Evolutionary conservation across 2,888 invertebrate genomes (phyloP), one percentile per base, ranked within the genome.

Genomic region (Leptopterna dolabrata): DNA sequence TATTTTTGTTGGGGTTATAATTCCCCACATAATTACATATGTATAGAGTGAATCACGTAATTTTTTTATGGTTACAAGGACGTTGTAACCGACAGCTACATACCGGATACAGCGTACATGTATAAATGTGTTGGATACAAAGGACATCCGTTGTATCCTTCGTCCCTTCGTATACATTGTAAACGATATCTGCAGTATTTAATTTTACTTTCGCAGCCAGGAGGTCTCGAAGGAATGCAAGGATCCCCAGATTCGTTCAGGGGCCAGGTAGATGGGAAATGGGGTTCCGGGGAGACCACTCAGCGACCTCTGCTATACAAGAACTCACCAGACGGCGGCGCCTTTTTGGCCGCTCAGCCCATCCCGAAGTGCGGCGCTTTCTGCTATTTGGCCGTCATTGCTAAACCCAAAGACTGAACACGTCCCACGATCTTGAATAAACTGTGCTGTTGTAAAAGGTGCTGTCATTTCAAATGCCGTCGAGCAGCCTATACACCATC

Each of bases 281-380:
- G 88, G 47, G 90, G 90, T 47, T 90, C 89, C 16, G 89, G 89
- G n/a, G 81, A 86, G 0, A 90, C 90, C 16, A 87, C 89, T 30
- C 90, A 90, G 86, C 91, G 91, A 89, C 92, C 93, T 0, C 91
- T 93, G 90, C 90, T 93, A 11, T 88, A 87, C 90, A 92, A 93
- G 90, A 92, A 92, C 87, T 93, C 93, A 0, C 94, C 94, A 0
- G 94, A 94, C 90, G 93, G 93, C 1, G 94, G 94, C 1, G 93
- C 93, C 11, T 94, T 94, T 91, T 91, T 94, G 76, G 93, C 93
- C 0, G 92, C 93, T 0, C 94, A 94, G 89, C 94, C 94, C 2
- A 92, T 94, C 4, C 94, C 94, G 0, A 91, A 93, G 89, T 93
- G 93, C 90, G 94, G 94, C 0, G 93, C 93, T 0, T 94, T 94